phyloP scores from a whole-genome alignment of 1,140 invertebrate genomes.

The Luehdorfia chinensis region DNA sequence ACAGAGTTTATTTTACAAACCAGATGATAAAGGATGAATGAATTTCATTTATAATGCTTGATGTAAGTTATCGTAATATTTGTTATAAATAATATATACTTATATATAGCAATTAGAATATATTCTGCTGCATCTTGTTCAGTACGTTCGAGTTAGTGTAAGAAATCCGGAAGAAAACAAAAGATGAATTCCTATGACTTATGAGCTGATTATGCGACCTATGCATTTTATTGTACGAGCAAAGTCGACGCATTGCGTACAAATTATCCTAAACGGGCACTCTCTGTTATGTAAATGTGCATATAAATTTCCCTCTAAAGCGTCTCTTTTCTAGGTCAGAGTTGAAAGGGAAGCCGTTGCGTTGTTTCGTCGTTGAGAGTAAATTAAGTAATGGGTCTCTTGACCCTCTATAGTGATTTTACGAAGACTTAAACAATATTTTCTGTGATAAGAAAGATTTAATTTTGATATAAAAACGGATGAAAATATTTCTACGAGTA shows the following conservation, averaged over 20 bases:
- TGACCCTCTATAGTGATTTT: slow-evolving; percentile 22
- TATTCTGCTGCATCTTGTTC: no score
- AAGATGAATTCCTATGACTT: slow-evolving; percentile 33
- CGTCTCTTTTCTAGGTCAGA: slow-evolving; percentile 43
- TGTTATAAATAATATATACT: no score
- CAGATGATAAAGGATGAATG: no score
- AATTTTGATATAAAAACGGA: no score
- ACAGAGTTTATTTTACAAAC: no score
- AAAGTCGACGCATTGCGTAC: slow-evolving; percentile 44
- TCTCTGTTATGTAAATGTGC: slow-evolving; percentile 53
- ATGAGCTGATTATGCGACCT: slow-evolving; percentile 48
- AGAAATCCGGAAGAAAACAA: slow-evolving; percentile 27
- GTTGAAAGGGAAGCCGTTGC: slow-evolving; percentile 32
- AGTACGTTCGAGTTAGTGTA: background rate
- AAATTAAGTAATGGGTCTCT: slow-evolving; percentile 37
- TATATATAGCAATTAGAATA: no score
- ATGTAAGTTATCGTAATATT: no score
- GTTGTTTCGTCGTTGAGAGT: slow-evolving; percentile 24
- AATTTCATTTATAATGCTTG: no score
- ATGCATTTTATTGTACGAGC: slow-evolving; percentile 47
- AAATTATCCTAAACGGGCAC: slow-evolving; percentile 46
- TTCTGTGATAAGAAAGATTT: no score
- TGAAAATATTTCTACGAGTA: no score
- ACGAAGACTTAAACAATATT: background rate
- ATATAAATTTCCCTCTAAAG: slow-evolving; percentile 46